Percentiles rank a stretch among this genome's conserved stretches.
Conservation (phyloP, 2,113 vertebrate genomes). For the Mesitornis unicolor region DNA sequence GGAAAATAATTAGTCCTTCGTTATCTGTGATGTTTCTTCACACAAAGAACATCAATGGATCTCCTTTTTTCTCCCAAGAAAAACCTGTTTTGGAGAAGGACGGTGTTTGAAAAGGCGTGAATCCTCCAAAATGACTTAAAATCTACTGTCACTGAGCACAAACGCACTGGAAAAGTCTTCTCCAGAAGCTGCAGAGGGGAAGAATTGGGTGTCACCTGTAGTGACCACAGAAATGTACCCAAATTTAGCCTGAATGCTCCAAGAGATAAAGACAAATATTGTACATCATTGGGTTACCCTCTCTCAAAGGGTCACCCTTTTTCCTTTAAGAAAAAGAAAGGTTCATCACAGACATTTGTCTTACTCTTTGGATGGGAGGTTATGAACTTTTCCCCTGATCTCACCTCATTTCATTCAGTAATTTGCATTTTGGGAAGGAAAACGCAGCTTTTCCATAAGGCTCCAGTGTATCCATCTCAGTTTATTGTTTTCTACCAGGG, state of each 20-base stretch:
- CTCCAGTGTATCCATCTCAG: constrained; percentile 21
- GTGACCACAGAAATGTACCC: too few relatives aligned
- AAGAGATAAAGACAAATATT: accelerated
- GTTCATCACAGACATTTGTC: not conserved
- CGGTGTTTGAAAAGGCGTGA: accelerated
- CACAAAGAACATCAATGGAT: not conserved
- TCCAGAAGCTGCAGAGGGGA: not conserved
- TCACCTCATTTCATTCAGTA: not conserved
- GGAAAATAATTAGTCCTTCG: not conserved
- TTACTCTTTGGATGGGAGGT: not conserved
- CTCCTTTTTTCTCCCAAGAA: not conserved
- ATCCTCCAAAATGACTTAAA: not conserved
- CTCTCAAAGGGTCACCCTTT: too few relatives aligned
- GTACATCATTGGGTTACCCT: accelerated
- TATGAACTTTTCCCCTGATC: not conserved
- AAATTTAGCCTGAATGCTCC: not conserved
- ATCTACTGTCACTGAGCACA: not conserved
- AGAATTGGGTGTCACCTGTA: not conserved
- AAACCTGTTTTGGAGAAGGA: not conserved
- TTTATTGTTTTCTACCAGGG: constrained; percentile 4
- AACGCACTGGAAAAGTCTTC: not conserved
- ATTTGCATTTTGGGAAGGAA: constrained; percentile 36
- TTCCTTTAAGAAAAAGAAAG: not conserved
- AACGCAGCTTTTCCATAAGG: not conserved
- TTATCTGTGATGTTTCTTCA: constrained; percentile 14